Evolutionary conservation across 2,797 vertebrate species (phyloP).

Genomic region (Enteromius thamalakanensis): DNA sequence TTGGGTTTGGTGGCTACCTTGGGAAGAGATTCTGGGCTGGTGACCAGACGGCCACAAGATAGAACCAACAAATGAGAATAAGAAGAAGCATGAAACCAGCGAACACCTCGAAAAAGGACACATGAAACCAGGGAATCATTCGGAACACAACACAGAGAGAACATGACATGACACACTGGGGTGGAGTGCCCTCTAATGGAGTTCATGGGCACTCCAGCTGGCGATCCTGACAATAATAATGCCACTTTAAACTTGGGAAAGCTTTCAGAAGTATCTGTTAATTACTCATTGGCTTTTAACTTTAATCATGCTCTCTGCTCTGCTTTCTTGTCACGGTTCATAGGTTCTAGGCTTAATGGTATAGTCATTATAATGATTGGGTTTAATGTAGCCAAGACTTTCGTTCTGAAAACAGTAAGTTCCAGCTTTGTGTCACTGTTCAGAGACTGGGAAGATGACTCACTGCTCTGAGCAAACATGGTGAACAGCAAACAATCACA

Average conservation of each 20-base stretch:
- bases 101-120: no score
- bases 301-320: slow-evolving; percentile 35
- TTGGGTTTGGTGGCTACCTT: no score
- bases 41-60: no score
- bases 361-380: slow-evolving; percentile 31
- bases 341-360: slow-evolving; percentile 30
- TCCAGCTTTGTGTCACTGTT: slow-evolving; percentile 36
- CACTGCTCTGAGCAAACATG: slow-evolving; percentile 28
- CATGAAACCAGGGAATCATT: no score
- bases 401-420: slow-evolving; percentile 41
- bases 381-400: slow-evolving; percentile 6
- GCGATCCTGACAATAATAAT: background rate
- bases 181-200: no score
- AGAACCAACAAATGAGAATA: no score
- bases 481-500: slow-evolving; percentile 16
- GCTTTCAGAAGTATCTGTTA: slow-evolving; percentile 28
- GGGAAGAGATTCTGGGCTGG: no score
- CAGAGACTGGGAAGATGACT: slow-evolving; percentile 21
- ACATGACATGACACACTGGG: no score
- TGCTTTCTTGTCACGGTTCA: slow-evolving; percentile 33
- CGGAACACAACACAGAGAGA: no score
- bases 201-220: no score
- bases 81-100: no score
- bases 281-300: slow-evolving; percentile 31
- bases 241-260: background rate